Conservation (phyloP, 2,888 invertebrate species). For the Eupsilia transversa region DNA sequence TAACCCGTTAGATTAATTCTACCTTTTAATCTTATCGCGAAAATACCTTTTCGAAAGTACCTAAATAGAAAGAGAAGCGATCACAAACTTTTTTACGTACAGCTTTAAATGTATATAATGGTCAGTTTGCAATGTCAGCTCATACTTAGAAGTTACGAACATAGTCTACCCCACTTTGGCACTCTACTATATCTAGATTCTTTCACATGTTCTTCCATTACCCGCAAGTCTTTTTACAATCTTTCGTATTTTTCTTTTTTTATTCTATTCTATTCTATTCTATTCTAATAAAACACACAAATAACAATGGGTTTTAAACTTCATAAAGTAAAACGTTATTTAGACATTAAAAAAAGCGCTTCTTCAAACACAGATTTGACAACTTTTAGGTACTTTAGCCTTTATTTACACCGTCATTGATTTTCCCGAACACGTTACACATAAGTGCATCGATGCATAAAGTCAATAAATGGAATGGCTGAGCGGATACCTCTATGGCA, state of each 20-base stretch:
- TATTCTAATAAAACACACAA: too few relatives aligned
- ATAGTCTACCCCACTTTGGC: not conserved
- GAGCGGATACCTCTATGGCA: constrained; percentile 5
- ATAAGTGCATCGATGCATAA: not conserved
- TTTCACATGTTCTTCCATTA: too few relatives aligned
- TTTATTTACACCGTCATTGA: too few relatives aligned
- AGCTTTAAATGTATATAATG: not conserved
- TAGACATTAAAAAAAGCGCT: not conserved
- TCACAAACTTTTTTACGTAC: not conserved
- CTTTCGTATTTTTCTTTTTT: too few relatives aligned
- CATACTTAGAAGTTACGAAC: not conserved
- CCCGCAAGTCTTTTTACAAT: not conserved
- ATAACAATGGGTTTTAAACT: not conserved
- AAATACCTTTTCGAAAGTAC: constrained; percentile 22
- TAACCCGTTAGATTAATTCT: constrained; percentile 42
- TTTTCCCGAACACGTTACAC: not conserved
- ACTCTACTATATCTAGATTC: not conserved
- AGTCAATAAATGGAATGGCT: constrained; percentile 20
- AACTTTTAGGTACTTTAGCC: not conserved
- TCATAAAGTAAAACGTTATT: not conserved
- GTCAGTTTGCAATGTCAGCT: not conserved
- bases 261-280: too few relatives aligned
- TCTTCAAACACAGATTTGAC: too few relatives aligned
- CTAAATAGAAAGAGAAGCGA: constrained; percentile 19
- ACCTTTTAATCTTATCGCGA: constrained; percentile 21